Percentiles rank a stretch among this genome's conserved stretches.
Conservation (phyloP, 2,888 invertebrate genomes). For the Lasius platythorax region DNA sequence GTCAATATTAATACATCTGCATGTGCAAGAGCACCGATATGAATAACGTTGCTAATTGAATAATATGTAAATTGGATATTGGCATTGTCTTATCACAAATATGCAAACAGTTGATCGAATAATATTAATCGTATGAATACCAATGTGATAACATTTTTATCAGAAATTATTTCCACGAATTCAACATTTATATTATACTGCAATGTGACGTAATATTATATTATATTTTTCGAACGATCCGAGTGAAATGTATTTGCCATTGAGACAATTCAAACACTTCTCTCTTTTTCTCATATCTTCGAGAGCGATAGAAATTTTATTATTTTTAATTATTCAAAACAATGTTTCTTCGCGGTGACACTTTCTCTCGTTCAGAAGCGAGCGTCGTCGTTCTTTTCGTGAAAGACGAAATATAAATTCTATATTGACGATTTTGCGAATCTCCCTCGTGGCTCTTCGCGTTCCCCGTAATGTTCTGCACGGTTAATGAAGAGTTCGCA, state of each 20-base stretch:
- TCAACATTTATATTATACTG: not conserved
- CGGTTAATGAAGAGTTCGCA: constrained; percentile 81
- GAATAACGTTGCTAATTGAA: constrained; percentile 24
- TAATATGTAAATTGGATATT: constrained; percentile 10
- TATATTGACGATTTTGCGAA: not conserved
- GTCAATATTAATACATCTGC: constrained; percentile 21
- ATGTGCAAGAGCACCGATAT: not conserved
- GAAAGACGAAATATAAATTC: constrained; percentile 44
- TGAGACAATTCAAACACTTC: not conserved
- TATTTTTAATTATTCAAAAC: not conserved
- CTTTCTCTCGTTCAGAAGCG: not conserved
- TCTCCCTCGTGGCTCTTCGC: constrained; percentile 3
- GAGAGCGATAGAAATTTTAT: not conserved
- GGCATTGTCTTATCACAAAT: constrained; percentile 25
- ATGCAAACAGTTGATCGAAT: not conserved
- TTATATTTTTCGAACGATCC: not conserved
- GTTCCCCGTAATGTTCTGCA: constrained; percentile 60
- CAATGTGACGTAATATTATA: not conserved
- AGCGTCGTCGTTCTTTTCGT: not conserved
- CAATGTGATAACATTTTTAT: constrained; percentile 11
- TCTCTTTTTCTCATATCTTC: not conserved
- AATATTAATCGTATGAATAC: not conserved
- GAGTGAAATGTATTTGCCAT: not conserved
- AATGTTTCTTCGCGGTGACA: not conserved
- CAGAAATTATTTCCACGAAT: not conserved